Evolutionary conservation across 1,140 invertebrate genomes (phyloP), one percentile per base, ranked within the genome.

Genomic region (Lucilia cuprina): DNA sequence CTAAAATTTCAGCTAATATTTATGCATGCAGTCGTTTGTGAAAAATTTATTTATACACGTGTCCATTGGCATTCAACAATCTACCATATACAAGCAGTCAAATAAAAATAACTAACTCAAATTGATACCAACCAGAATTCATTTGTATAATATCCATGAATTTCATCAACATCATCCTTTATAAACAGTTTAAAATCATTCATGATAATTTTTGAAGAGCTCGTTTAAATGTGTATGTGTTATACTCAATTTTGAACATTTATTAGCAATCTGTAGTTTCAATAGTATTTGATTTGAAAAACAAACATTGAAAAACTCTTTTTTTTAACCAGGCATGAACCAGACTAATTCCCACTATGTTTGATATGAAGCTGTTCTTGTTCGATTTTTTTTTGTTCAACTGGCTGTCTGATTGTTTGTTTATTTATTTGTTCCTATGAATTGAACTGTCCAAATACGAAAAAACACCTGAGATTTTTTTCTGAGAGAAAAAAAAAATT

Each of bases 211-310:
- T 17, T 17, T 77, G 30, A 41, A 41, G 35, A 41, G 35, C 35
- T 41, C 8, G 35, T 41, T 41, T 41, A 8, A 41, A 3, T 41
- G 35, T 41, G 35, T 41, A n/a, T n/a, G n/a, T n/a, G n/a, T n/a
- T 41, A 3, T 5, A 17, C 35, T 77, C 74, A 14, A 55, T 55
- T 55, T 14, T 4, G 3, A 77, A 17, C 74, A 41, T 77, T 77
- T 77, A 77, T 77, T 77, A 77, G 74, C 74, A 77, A 77, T 77
- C 74, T 77, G 74, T 14, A 77, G 30, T 35, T 77, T 77, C 30
- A 77, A 77, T 77, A 77, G 35, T 41, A 9, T 77, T 77, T 77
- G 74, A 77, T 35, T 77, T 77, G 14, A 12, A 5, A 55, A 55
- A n/a, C 10, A 55, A 55, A 55, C 10, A 55, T 55, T 13, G 5